Evolutionary conservation across 2,797 vertebrate genomes (phyloP), one percentile per base, ranked within the genome.

Genomic region (Danionella dracula): DNA sequence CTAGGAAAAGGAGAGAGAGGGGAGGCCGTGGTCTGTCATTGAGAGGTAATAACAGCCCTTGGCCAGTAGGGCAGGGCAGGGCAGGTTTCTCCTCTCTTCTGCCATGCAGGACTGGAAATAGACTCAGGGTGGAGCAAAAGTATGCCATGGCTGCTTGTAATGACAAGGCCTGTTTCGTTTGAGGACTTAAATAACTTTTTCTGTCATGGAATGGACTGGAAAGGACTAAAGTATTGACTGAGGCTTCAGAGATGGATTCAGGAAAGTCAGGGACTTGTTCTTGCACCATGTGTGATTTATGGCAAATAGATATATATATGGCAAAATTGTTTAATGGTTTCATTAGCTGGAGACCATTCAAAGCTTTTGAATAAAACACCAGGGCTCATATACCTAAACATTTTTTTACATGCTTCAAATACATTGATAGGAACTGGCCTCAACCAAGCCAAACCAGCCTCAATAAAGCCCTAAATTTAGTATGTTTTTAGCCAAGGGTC

Each of bases 31-130:
- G 58, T 62, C 77, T 73, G 19, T 79, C 68, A 76, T 79, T 76
- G 55, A 42, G 34, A 50, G 41, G 57, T 73, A 77, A 81, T 81
- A 69, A 75, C 66, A 76, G 17, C 50, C 41, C 42, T 53, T 4
- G 15, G 10, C 48, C 40, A 35, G 20, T 13, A 67, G 58, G 44
- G 61, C 17, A 67, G 58, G 44, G 61, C 58, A 73, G 53, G 68
- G 68, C 32, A 37, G 64, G 64, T 58, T 49, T 64, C 45, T 17
- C 1, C 20, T 21, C 45, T 51, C 51, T 66, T 38, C 38, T 13
- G n/a, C 42, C 38, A 58, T 23, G 37, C 16, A 67, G 32, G 62
- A 64, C 61, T 70, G 66, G 62, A 79, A 79, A 79, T 78, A 78
- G 68, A 55, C 41, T 27, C 60, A 49, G 71, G 74, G 73, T 70